Percentiles rank a stretch among this genome's conserved stretches.
Conservation (phyloP, 2,113 vertebrate species). For the Ardeotis arabs region DNA sequence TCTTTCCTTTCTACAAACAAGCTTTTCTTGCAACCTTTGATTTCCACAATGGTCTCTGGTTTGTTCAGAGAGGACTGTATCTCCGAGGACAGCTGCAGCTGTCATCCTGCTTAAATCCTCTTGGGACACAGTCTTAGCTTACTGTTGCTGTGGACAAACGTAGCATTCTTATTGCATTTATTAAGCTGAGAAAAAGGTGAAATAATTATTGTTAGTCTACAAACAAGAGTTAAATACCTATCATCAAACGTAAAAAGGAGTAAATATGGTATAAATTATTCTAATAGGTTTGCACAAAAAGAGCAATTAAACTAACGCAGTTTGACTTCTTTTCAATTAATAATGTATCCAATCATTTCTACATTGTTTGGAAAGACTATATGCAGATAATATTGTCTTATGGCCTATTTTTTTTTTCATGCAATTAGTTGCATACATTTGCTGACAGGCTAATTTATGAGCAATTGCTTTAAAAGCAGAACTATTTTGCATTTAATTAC, state of each 20-base stretch:
- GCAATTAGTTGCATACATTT: slow-evolving; percentile 73
- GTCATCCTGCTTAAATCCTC: not conserved
- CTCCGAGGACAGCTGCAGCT: not conserved
- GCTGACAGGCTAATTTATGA: slow-evolving; percentile 77
- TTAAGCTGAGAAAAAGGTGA: slow-evolving; percentile 19
- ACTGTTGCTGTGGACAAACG: not conserved
- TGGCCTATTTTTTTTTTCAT: slow-evolving; percentile 45
- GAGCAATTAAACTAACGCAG: slow-evolving; percentile 66
- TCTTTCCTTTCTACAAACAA: not conserved
- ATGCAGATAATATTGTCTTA: slow-evolving; percentile 65
- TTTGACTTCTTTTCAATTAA: slow-evolving; percentile 72
- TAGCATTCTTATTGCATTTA: not conserved
- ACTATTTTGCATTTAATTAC: slow-evolving; percentile 72
- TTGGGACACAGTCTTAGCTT: not conserved
- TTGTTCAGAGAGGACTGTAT: not conserved
- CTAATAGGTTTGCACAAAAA: slow-evolving; percentile 68
- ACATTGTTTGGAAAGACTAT: slow-evolving; percentile 68
- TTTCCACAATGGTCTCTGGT: not conserved
- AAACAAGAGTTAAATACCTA: slow-evolving; percentile 70
- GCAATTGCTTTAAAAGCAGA: slow-evolving; percentile 73
- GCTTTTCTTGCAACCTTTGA: not conserved
- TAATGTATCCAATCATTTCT: slow-evolving; percentile 63
- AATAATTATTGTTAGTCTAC: slow-evolving; percentile 43
- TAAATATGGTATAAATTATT: slow-evolving; percentile 70
- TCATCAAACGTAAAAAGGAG: slow-evolving; percentile 60